Percentiles rank a stretch among this genome's conserved stretches.
Conservation (phyloP, 2,888 invertebrate species). For the Conomelus anceps region DNA sequence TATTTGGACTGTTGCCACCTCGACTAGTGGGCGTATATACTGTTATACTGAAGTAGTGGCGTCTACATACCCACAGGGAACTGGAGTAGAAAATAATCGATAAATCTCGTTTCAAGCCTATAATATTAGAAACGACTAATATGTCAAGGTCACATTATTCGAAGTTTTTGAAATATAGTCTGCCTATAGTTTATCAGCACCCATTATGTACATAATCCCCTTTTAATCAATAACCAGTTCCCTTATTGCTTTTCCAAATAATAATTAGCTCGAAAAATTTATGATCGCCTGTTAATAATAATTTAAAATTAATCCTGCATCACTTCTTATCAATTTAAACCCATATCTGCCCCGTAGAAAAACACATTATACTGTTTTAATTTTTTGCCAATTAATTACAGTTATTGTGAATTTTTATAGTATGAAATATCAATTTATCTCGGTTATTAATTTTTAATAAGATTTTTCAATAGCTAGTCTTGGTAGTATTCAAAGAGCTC, state of each 20-base stretch:
- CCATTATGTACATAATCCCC: neutral
- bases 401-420: neutral
- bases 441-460: neutral
- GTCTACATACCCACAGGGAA: neutral
- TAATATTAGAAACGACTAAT: neutral
- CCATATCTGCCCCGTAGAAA: neutral
- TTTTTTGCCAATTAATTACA: neutral
- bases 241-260: neutral
- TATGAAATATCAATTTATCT: neutral
- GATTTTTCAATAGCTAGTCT: neutral
- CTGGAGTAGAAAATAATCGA: neutral
- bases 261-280: neutral
- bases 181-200: neutral
- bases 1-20: neutral
- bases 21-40: neutral
- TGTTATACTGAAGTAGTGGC: neutral
- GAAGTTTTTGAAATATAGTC: neutral
- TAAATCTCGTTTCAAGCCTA: neutral
- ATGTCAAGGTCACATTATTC: neutral
- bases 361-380: neutral
- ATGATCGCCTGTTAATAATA: neutral
- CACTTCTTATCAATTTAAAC: neutral
- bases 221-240: neutral
- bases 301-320: neutral
- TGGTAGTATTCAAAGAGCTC: too few relatives aligned